Conservation (phyloP, 2,888 invertebrate genomes). For the Caenorhabditis angaria region DNA sequence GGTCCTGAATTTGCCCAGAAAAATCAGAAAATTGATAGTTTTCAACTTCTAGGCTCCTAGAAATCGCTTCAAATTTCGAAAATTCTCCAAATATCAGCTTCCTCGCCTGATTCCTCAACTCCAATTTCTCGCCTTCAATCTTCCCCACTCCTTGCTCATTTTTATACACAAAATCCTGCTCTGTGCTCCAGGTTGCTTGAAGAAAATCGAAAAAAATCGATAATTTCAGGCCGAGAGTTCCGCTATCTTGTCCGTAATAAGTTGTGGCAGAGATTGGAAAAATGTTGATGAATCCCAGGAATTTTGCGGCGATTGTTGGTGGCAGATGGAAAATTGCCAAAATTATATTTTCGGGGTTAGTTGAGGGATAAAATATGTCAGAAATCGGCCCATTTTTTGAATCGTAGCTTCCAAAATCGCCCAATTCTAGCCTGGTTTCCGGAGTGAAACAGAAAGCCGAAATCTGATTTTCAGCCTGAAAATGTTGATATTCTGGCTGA, state of each 20-base stretch:
- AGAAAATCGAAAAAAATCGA: conserved; percentile 76
- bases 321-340: conserved; percentile 6
- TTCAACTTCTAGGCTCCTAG: neutral
- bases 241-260: conserved; percentile 76
- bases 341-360: too few relatives aligned
- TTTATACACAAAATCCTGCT: conserved; percentile 68
- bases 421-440: too few relatives aligned
- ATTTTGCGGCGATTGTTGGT: neutral
- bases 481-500: too few relatives aligned
- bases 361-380: too few relatives aligned
- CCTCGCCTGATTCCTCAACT: conserved; percentile 29
- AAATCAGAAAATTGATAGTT: conserved; percentile 5
- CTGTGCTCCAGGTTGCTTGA: conserved; percentile 73
- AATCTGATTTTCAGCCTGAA: too few relatives aligned
- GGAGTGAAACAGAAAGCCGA: too few relatives aligned
- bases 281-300: conserved; percentile 73
- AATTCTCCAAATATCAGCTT: conserved; percentile 31
- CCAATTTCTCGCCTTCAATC: conserved; percentile 19
- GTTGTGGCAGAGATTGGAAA: conserved; percentile 75
- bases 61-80: neutral
- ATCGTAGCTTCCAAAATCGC: too few relatives aligned
- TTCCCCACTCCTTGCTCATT: conserved; percentile 72
- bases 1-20: neutral
- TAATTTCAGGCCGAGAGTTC: conserved; percentile 74
- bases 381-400: too few relatives aligned